Evolutionary conservation across 2,888 invertebrate species (phyloP), one percentile per base, ranked within the genome.

Genomic region (Pomacea canaliculata): DNA sequence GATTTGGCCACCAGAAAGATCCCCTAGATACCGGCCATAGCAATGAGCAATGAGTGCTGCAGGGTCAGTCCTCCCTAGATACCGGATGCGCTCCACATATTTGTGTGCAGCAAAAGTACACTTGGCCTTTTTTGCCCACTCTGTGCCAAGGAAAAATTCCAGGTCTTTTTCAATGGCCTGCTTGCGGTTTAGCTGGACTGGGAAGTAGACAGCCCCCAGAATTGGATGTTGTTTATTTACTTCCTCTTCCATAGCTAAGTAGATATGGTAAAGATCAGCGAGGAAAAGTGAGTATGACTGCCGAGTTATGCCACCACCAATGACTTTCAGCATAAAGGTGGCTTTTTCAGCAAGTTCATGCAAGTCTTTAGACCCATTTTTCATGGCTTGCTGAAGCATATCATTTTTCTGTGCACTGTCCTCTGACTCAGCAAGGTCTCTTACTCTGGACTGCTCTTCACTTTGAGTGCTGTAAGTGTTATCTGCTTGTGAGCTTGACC

Each of bases 21-120:
- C 76, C 9, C 83, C 85, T n/a, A 85, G 68, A 67, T 84, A 85
- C 78, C 85, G 83, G 12, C 76, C 79, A 76, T 84, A 85, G n/a
- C 73, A 66, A 62, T 81, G 81, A 56, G 83, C 78, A 56, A 83
- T 70, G 18, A 83, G 76, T n/a, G 82, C 23, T 46, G 76, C 48
- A 7, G 83, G 83, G 51, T 79, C 65, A 13, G 71, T 73, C 65
- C 76, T 65, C 0, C 76, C 77, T 8, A 80, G 27, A 5, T 78
- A 18, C 16, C 67, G 59, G 59, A 85, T 78, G 19, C 81, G 67
- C 10, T 80, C 81, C 37, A 81, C 82, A 63, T 85, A 85, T 10
- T 66, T 69, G 23, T 63, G 48, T 13, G 84, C 79, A 13, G 77
- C 71, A 19, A 56, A 62, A 0, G 84, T 82, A 8, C 60, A 67